Conservation (phyloP, 2,797 vertebrate genomes). For the Neoniphon sammara region DNA sequence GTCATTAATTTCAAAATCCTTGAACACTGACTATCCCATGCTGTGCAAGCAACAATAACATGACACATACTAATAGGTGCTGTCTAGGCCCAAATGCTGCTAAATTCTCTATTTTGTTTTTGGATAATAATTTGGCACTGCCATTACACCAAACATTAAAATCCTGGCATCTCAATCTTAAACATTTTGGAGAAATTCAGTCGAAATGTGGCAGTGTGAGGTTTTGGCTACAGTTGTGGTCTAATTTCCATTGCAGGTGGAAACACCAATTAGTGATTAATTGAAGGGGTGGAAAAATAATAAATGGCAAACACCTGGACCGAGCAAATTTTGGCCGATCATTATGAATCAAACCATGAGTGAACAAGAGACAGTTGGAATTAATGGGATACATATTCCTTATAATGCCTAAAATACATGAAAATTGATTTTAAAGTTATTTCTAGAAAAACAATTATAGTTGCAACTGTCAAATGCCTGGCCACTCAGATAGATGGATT, state of each 20-base stretch:
- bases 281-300: slow-evolving; percentile 80
- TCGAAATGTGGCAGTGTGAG: slow-evolving; percentile 35
- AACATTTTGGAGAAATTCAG: slow-evolving; percentile 26
- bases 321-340: slow-evolving; percentile 77
- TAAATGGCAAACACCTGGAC: slow-evolving; percentile 84
- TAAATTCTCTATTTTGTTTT: not conserved
- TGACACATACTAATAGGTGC: slow-evolving; percentile 16
- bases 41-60: slow-evolving; percentile 31
- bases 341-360: slow-evolving; percentile 83
- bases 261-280: slow-evolving; percentile 87
- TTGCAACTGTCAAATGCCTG: slow-evolving; percentile 41
- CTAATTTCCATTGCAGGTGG: slow-evolving; percentile 80
- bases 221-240: slow-evolving; percentile 66
- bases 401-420: slow-evolving; percentile 25
- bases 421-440: slow-evolving; percentile 64
- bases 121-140: not conserved
- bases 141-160: not conserved
- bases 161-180: not conserved
- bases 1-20: slow-evolving; percentile 34
- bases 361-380: slow-evolving; percentile 59
- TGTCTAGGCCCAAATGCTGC: slow-evolving; percentile 1
- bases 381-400: slow-evolving; percentile 45
- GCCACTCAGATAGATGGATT: slow-evolving; percentile 53
- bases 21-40: not conserved
- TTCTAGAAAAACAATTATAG: slow-evolving; percentile 56